Evolutionary conservation across 2,888 invertebrate genomes (phyloP).

Genomic region (Xestia xanthographa): DNA sequence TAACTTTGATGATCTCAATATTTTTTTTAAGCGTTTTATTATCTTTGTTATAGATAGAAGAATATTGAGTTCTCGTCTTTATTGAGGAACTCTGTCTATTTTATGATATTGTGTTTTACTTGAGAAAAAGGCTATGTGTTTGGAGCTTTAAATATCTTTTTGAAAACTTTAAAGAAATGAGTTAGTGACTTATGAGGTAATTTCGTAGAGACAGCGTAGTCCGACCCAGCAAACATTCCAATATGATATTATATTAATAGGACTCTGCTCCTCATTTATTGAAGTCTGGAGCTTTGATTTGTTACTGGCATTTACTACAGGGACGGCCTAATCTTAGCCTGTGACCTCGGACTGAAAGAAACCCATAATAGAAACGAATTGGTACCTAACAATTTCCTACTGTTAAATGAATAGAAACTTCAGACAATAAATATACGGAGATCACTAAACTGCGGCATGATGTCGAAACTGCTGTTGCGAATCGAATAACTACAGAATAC

Average conservation of each 20-base stretch:
- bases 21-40: conserved; percentile 39
- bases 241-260: background rate
- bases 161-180: background rate
- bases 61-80: conserved; percentile 26
- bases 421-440: background rate
- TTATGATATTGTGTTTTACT: conserved; percentile 34
- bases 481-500: background rate
- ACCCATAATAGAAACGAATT: background rate
- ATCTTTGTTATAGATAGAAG: conserved; percentile 26
- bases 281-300: background rate
- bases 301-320: background rate
- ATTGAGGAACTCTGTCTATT: conserved; percentile 26
- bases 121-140: conserved; percentile 26
- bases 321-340: conserved; percentile 17
- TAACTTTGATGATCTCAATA: conserved; percentile 50
- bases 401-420: background rate
- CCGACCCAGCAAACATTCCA: background rate
- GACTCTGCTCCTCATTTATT: background rate
- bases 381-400: background rate
- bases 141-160: conserved; percentile 50
- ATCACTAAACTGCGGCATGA: background rate
- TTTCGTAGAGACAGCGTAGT: background rate
- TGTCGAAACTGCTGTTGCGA: background rate
- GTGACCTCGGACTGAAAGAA: background rate
- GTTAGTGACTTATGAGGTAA: background rate